A percentile compares a stretch with the other conserved stretches of the same genome.
phyloP scores from a whole-genome alignment of 2,113 vertebrate genomes.

The Hydropotes inermis region DNA sequence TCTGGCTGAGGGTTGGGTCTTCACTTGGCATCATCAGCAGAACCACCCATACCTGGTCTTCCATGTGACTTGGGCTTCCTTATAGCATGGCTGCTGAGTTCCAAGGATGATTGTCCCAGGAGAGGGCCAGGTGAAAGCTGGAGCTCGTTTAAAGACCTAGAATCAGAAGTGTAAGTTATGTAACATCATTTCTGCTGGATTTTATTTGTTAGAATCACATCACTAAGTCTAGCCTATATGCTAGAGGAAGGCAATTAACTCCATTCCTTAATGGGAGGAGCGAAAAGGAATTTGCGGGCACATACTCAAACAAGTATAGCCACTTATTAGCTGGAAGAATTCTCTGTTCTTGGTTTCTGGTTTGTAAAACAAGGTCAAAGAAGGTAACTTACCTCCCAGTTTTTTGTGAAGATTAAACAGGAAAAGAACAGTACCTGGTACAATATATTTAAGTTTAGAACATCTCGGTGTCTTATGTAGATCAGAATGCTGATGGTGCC shows the following conservation, averaged over 20 bases:
- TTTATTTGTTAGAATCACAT: not conserved
- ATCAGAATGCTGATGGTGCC: not conserved
- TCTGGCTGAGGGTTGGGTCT: not conserved
- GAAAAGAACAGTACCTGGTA: not conserved
- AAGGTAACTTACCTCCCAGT: not conserved
- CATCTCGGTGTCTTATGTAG: not conserved
- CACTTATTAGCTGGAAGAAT: not conserved
- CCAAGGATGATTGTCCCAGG: not conserved
- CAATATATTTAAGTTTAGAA: not conserved
- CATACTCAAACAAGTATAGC: not conserved
- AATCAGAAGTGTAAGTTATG: not conserved
- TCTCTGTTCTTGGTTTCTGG: not conserved
- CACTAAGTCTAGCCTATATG: not conserved
- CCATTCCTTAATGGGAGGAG: not conserved
- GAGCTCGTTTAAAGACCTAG: not conserved
- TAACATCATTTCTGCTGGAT: not conserved
- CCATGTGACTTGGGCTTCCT: not conserved
- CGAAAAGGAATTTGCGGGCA: not conserved
- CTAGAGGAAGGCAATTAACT: not conserved
- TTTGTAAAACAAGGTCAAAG: not conserved
- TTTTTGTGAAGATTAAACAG: not conserved
- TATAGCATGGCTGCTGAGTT: not conserved
- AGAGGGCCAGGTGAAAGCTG: not conserved
- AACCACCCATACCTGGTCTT: not conserved
- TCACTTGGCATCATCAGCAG: not conserved